Percentiles rank a stretch among this genome's conserved stretches.
Evolutionary conservation across 2,113 vertebrate genomes (phyloP).

Genomic region (Galeopterus variegatus): DNA sequence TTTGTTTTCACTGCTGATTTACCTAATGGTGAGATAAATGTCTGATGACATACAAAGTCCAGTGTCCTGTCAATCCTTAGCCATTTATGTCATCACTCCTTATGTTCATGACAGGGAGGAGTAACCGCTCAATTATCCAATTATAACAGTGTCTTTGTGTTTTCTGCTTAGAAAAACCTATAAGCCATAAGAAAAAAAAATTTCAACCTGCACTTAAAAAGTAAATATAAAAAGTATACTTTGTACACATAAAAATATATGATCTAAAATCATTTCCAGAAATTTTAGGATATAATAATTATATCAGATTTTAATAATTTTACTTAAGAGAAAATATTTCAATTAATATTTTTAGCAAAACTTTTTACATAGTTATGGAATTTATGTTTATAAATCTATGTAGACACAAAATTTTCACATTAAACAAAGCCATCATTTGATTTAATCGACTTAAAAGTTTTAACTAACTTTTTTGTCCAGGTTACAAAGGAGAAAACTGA

Average conservation of each 20-base stretch:
- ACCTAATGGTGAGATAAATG: slow-evolving; percentile 83
- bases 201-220: neutral
- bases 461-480: neutral
- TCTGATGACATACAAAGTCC: slow-evolving; percentile 72
- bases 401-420: neutral
- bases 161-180: neutral
- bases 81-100: slow-evolving; percentile 21
- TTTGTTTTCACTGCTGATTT: slow-evolving; percentile 84
- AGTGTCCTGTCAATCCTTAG: slow-evolving; percentile 59
- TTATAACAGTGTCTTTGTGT: neutral
- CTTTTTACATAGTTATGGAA: neutral
- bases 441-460: neutral
- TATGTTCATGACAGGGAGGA: neutral
- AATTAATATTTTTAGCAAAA: neutral
- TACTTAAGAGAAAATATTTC: neutral
- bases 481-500: neutral
- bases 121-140: slow-evolving; percentile 29
- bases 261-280: neutral
- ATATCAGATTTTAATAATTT: neutral
- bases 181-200: neutral
- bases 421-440: neutral
- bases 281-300: neutral
- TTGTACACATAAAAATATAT: neutral
- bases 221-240: neutral
- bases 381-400: neutral